Conservation (phyloP, 1,140 invertebrate genomes). For the Venturia canescens region DNA sequence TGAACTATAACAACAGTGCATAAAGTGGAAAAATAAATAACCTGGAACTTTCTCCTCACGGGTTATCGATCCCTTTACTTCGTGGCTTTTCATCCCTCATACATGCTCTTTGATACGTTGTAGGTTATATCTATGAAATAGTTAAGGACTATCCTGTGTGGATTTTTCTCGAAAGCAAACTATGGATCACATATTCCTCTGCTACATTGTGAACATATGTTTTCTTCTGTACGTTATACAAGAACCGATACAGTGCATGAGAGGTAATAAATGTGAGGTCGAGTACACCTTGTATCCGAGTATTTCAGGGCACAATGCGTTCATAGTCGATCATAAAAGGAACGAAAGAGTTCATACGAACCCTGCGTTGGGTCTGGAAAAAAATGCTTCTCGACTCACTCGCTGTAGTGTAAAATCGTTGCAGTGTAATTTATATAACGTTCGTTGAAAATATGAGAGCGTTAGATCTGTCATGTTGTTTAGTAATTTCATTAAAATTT, state of each 20-base stretch:
- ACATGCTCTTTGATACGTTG: background rate
- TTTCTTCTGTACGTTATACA: background rate
- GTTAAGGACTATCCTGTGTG: background rate
- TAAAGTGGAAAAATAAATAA: too few species aligned
- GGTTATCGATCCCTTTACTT: too few species aligned
- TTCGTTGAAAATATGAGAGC: too few species aligned
- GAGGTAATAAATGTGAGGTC: background rate
- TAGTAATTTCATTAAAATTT: too few species aligned
- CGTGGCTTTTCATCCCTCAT: too few species aligned
- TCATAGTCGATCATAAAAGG: background rate
- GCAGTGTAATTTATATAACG: too few species aligned
- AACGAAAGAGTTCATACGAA: background rate
- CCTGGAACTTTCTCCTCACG: too few species aligned
- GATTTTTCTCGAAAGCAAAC: conserved; percentile 1
- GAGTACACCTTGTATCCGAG: conserved; percentile 14
- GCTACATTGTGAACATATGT: background rate
- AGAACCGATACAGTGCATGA: background rate
- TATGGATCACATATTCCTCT: conserved; percentile 7
- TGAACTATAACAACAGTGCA: too few species aligned
- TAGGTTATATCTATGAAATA: background rate
- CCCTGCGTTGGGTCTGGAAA: background rate
- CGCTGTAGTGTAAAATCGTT: too few species aligned
- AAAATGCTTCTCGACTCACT: too few species aligned
- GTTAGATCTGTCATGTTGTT: too few species aligned
- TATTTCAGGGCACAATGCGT: background rate